These are phyloP conservation scores for Bellardia pandia DNA, from an alignment of 2,888 invertebrate genomes.

Conservation along the genomic window DNA sequence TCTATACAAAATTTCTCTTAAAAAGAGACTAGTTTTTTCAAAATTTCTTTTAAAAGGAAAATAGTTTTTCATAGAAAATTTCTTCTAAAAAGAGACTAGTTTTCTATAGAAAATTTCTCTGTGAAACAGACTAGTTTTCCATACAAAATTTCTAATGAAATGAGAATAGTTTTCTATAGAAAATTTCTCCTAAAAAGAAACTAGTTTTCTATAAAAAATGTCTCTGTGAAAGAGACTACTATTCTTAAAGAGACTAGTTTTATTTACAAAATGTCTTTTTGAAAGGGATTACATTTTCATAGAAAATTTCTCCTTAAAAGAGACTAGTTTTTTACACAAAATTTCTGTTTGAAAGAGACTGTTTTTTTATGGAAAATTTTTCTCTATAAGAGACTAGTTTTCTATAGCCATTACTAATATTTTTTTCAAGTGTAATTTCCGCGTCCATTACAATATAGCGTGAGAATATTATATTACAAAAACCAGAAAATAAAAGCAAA, in stretches of 20 bases:
- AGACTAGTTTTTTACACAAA: not conserved
- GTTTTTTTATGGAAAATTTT: not conserved
- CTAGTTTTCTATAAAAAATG: not conserved
- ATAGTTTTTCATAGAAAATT: not conserved
- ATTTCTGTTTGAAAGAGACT: not conserved
- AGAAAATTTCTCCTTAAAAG: not conserved
- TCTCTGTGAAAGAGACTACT: not conserved
- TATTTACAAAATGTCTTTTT: not conserved
- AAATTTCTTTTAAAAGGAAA: too few species aligned
- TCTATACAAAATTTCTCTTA: not conserved
- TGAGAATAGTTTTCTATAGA: not conserved
- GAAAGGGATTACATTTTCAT: not conserved
- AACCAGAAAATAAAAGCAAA: not conserved
- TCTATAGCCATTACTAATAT: not conserved
- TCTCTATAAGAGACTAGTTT: not conserved
- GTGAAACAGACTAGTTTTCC: not conserved
- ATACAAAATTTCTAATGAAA: not conserved
- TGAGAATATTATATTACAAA: slow-evolving; percentile 43
- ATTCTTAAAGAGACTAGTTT: not conserved
- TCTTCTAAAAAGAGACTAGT: not conserved
- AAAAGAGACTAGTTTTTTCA: not conserved
- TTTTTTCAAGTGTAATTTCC: not conserved
- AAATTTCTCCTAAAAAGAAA: not conserved
- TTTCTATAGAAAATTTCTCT: not conserved
- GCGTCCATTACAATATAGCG: slow-evolving; percentile 27